Conservation (phyloP, 2,888 invertebrate genomes). For the Cheilosia soror region DNA sequence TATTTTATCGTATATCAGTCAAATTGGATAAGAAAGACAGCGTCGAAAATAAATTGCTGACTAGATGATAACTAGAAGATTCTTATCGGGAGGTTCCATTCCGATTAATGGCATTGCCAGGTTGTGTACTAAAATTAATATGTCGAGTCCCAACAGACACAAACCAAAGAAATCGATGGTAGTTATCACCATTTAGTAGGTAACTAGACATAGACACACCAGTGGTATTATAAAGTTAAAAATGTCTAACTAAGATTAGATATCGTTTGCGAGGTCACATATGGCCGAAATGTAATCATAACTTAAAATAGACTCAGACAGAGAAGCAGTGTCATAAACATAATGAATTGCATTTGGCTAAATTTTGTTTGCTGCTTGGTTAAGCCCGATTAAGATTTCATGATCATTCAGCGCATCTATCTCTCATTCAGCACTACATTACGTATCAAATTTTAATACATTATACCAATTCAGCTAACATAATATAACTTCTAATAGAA, state of each 20-base stretch:
- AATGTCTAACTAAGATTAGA: constrained; percentile 21
- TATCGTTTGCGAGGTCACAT: neutral
- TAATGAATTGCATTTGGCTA: neutral
- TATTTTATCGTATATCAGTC: neutral
- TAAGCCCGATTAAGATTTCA: neutral
- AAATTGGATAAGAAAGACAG: neutral
- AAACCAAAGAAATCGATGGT: neutral
- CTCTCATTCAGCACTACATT: constrained; percentile 15
- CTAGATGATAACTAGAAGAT: neutral
- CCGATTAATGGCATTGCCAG: neutral
- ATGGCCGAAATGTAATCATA: neutral
- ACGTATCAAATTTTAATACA: neutral
- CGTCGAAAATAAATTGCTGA: neutral
- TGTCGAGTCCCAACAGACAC: neutral
- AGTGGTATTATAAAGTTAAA: constrained; percentile 1
- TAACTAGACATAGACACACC: neutral
- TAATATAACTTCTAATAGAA: constrained; percentile 32
- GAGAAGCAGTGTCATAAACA: neutral
- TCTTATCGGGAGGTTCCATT: too few species aligned
- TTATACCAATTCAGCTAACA: constrained; percentile 44
- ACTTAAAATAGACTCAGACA: neutral
- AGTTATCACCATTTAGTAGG: neutral
- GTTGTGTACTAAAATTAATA: neutral
- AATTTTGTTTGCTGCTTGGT: too few species aligned
- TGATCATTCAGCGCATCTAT: too few species aligned